phyloP scores from a whole-genome alignment of 2,113 vertebrate species.

The Erpornis zantholeuca region DNA sequence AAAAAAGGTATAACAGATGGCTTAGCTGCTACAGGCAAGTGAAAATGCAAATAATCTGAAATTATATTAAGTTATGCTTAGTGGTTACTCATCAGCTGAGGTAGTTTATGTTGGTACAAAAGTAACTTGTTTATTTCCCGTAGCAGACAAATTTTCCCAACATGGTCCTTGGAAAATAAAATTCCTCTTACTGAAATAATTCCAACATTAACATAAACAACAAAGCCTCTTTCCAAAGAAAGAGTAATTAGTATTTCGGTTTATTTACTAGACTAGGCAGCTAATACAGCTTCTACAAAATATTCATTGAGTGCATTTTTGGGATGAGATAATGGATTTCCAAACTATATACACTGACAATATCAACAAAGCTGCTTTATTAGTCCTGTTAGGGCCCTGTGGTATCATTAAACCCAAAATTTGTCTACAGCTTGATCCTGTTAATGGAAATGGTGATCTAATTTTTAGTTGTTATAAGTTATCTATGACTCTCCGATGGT shows the following conservation, averaged over 20 bases:
- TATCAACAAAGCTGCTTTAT: not conserved
- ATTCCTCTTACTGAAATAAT: not conserved
- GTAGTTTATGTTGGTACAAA: not conserved
- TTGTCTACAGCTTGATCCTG: not conserved
- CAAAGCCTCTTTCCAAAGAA: not conserved
- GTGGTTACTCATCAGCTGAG: not conserved
- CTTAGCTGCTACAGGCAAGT: not conserved
- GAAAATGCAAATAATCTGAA: conserved; percentile 34
- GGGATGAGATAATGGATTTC: not conserved
- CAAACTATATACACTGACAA: not conserved
- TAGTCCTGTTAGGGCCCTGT: not conserved
- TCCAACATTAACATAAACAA: not conserved
- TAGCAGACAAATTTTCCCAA: not conserved
- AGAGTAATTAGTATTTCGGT: not conserved
- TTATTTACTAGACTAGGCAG: not conserved
- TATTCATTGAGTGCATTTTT: not conserved
- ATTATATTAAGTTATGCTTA: conserved; percentile 12
- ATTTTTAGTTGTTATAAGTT: not conserved
- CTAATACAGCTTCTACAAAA: not conserved
- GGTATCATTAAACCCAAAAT: not conserved
- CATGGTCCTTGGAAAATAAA: not conserved
- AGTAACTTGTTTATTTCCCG: not conserved
- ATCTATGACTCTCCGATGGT: not conserved
- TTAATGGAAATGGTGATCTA: not conserved
- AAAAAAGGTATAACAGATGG: not conserved